Percentiles rank a stretch among this genome's conserved stretches.
phyloP scores from a whole-genome alignment of 2,888 invertebrate genomes.

The Itoplectis maculator region DNA sequence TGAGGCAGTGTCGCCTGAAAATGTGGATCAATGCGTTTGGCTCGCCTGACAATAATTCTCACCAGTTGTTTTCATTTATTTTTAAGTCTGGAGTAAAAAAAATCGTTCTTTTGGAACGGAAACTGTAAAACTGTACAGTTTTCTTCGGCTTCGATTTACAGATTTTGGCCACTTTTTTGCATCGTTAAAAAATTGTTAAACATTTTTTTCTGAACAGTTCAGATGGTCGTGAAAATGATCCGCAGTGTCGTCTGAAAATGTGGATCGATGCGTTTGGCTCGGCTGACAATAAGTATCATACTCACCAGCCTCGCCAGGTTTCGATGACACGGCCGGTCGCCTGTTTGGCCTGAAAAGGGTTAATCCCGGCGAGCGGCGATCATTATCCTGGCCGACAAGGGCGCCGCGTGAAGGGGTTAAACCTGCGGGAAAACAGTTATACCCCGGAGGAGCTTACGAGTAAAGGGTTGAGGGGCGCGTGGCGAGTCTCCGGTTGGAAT shows the following conservation, averaged over 20 bases:
- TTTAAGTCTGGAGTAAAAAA: not conserved
- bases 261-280: conserved; percentile 19
- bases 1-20: not conserved
- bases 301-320: conserved; percentile 53
- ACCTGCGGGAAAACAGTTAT: conserved; percentile 66
- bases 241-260: not conserved
- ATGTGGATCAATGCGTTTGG: conserved; percentile 19
- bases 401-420: conserved; percentile 72
- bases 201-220: not conserved
- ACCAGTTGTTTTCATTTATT: not conserved
- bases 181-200: not conserved
- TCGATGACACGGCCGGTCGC: conserved; percentile 29
- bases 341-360: conserved; percentile 66
- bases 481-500: conserved; percentile 64
- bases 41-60: conserved; percentile 6
- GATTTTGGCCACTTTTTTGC: not conserved
- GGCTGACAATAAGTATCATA: conserved; percentile 20
- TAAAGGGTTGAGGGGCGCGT: conserved; percentile 73
- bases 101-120: too few species aligned
- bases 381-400: conserved; percentile 66
- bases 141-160: too few species aligned
- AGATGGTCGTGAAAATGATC: not conserved
- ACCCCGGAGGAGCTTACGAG: conserved; percentile 59
- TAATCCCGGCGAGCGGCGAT: conserved; percentile 68
- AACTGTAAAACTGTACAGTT: too few species aligned